Evolutionary conservation across 2,888 invertebrate genomes (phyloP).

Genomic region (Pterostichus niger): DNA sequence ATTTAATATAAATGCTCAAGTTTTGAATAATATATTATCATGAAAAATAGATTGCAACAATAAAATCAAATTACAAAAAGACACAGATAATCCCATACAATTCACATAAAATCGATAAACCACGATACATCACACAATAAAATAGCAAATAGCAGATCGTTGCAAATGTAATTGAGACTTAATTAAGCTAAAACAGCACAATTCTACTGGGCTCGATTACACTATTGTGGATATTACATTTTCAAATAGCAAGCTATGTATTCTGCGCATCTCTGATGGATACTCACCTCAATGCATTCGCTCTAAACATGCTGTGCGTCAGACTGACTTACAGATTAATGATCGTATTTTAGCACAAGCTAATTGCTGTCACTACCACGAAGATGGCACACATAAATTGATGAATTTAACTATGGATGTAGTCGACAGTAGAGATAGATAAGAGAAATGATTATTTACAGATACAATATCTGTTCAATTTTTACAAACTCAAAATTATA

Average conservation of each 20-base stretch:
- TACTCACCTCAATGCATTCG: slow-evolving; percentile 5
- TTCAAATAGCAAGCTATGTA: neutral
- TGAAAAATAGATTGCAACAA: neutral
- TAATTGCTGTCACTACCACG: neutral
- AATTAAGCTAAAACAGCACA: slow-evolving; percentile 23
- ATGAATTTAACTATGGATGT: no score
- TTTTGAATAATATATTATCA: no score
- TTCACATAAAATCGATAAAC: slow-evolving; percentile 2
- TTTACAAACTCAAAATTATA: no score
- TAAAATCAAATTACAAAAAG: neutral
- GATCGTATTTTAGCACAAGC: neutral
- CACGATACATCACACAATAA: slow-evolving; percentile 6
- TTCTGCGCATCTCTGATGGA: neutral
- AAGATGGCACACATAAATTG: no score
- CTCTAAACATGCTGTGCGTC: neutral
- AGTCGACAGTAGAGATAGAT: no score
- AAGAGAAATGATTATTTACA: no score
- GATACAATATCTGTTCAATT: no score
- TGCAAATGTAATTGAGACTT: slow-evolving; percentile 17
- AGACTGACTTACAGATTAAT: slow-evolving; percentile 1
- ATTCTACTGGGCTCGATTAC: slow-evolving; percentile 8
- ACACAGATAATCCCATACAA: neutral
- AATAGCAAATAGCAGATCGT: slow-evolving; percentile 16
- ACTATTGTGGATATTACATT: slow-evolving; percentile 1
- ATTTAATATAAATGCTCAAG: no score